Percentiles rank a stretch among this genome's conserved stretches.
phyloP scores from a whole-genome alignment of 1,140 invertebrate genomes.

The Stratiolaelaps scimitus region DNA sequence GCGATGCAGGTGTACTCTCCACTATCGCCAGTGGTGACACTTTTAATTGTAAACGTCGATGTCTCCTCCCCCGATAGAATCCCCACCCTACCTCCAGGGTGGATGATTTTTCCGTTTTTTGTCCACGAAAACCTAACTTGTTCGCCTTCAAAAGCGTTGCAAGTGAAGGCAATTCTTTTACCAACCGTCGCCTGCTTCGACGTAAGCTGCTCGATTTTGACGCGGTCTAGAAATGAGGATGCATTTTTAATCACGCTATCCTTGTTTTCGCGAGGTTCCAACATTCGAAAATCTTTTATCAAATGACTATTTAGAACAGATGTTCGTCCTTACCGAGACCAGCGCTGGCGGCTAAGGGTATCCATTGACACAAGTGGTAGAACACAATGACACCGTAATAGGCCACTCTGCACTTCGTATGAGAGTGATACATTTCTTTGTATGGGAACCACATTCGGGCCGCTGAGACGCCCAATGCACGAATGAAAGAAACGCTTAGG shows the following conservation, averaged over 20 bases:
- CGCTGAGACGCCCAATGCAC: too few relatives aligned
- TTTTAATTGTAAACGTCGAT: slow-evolving; percentile 18
- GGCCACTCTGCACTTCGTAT: too few relatives aligned
- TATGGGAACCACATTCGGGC: too few relatives aligned
- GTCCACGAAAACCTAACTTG: background rate
- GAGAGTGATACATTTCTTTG: too few relatives aligned
- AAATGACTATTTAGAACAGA: background rate
- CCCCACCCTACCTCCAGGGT: background rate
- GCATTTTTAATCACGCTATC: background rate
- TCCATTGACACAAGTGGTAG: too few relatives aligned
- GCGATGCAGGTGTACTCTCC: slow-evolving; percentile 7
- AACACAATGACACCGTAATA: too few relatives aligned
- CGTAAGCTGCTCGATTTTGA: background rate
- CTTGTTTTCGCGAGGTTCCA: background rate
- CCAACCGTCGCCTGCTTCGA: background rate
- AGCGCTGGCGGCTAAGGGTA: too few relatives aligned
- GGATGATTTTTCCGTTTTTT: slow-evolving; percentile 5
- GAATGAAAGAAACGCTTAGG: too few relatives aligned
- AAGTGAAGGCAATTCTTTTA: background rate
- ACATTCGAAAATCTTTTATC: background rate
- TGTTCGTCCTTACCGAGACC: background rate
- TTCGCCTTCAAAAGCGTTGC: slow-evolving; percentile 11
- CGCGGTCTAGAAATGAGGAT: background rate
- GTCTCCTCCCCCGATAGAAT: background rate
- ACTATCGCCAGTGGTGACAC: background rate